Conservation (phyloP, 2,888 invertebrate species). For the Beris chalybata region DNA sequence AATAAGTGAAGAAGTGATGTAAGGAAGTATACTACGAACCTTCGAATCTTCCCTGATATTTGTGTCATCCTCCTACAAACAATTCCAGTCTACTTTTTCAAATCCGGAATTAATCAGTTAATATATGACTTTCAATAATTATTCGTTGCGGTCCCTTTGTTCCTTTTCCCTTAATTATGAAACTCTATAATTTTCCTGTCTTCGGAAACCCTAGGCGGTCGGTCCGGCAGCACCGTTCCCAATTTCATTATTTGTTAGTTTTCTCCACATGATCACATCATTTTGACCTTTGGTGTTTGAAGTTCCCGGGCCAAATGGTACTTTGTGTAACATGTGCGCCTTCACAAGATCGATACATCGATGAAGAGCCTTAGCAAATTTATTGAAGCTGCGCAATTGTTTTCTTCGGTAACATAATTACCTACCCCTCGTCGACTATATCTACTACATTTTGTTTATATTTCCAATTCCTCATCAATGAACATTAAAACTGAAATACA, state of each 20-base stretch:
- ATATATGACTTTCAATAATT: conserved; percentile 32
- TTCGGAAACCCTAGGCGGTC: conserved; percentile 31
- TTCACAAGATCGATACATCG: too few species aligned
- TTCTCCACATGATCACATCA: conserved; percentile 29
- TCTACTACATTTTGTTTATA: background rate
- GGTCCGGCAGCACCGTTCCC: conserved; percentile 32
- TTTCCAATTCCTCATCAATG: background rate
- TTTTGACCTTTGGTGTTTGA: conserved; percentile 5
- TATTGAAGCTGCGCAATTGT: background rate
- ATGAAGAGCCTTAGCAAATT: too few species aligned
- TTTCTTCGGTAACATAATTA: conserved; percentile 1
- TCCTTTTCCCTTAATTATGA: conserved; percentile 30
- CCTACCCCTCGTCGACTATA: background rate
- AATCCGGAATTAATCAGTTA: conserved; percentile 24
- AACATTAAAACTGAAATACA: background rate
- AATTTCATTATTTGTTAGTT: conserved; percentile 33
- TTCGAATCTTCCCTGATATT: too few species aligned
- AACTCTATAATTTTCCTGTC: conserved; percentile 31
- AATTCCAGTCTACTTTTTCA: too few species aligned
- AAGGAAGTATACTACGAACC: too few species aligned
- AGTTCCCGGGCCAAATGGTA: background rate
- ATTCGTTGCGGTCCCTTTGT: conserved; percentile 25
- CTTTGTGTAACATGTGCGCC: too few species aligned
- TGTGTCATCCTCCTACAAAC: too few species aligned
- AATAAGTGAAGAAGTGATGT: too few species aligned